phyloP scores from a whole-genome alignment of 2,888 invertebrate genomes.

The Hartigia nigra region DNA sequence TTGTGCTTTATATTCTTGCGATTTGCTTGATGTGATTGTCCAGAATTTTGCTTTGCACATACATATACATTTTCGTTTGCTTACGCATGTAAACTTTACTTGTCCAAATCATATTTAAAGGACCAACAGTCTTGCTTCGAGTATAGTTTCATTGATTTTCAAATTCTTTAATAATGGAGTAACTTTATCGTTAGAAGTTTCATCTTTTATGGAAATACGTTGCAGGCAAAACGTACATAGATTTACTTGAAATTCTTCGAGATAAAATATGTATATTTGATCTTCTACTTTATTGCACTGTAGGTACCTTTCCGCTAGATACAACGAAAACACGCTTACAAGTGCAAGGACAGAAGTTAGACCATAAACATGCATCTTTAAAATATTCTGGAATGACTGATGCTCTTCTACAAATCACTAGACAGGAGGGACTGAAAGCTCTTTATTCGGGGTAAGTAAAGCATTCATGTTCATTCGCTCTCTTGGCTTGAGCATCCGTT shows the following conservation, averaged over 20 bases:
- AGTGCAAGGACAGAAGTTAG: slow-evolving; percentile 91
- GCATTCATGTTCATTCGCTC: background rate
- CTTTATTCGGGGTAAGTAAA: slow-evolving; percentile 84
- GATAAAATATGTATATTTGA: background rate
- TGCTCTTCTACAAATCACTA: slow-evolving; percentile 86
- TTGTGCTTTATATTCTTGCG: background rate
- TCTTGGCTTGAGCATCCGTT: background rate
- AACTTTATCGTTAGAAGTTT: too few relatives aligned
- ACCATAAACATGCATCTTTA: slow-evolving; percentile 78
- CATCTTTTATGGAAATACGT: background rate
- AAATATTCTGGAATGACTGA: slow-evolving; percentile 93
- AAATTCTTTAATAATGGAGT: background rate
- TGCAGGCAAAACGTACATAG: background rate
- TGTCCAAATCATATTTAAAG: background rate
- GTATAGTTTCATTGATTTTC: background rate
- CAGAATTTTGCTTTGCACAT: background rate
- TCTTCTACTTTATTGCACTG: slow-evolving; percentile 24
- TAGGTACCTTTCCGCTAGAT: slow-evolving; percentile 97
- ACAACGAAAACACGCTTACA: slow-evolving; percentile 94
- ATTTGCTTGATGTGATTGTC: background rate
- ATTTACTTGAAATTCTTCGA: background rate
- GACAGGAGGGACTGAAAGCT: slow-evolving; percentile 87
- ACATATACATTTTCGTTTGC: background rate
- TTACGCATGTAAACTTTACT: background rate
- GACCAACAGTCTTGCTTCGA: background rate